Evolutionary conservation across 2,113 vertebrate genomes (phyloP).

Genomic region (Acinonyx jubatus): DNA sequence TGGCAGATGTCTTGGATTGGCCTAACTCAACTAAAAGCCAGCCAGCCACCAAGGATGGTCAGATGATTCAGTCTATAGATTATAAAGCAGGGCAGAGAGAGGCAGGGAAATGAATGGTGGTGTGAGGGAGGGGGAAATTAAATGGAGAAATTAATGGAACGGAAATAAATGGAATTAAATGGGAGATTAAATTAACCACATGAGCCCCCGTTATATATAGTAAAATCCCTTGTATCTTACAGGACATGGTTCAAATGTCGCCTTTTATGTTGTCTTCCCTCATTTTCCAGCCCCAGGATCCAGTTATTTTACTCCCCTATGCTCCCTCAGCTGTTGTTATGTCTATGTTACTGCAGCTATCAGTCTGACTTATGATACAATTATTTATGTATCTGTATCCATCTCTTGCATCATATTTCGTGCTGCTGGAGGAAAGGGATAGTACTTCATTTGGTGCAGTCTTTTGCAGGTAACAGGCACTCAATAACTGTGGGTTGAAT

Average conservation of each 20-base stretch:
- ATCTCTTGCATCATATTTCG: slow-evolving; percentile 43
- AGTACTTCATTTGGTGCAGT: slow-evolving; percentile 1
- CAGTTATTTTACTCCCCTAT: neutral
- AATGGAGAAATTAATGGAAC: neutral
- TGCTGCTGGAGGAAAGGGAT: slow-evolving; percentile 43
- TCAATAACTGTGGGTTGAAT: slow-evolving; percentile 37
- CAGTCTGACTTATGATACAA: slow-evolving; percentile 33
- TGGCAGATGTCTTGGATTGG: neutral
- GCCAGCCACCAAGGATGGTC: neutral
- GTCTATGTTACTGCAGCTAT: neutral
- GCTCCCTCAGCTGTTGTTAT: neutral
- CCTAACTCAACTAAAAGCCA: neutral
- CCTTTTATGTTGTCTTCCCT: slow-evolving; percentile 7
- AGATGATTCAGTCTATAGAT: neutral
- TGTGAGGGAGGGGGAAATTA: neutral
- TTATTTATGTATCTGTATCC: slow-evolving; percentile 47
- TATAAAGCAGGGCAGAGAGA: neutral
- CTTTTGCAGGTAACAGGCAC: slow-evolving; percentile 38
- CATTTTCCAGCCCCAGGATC: neutral
- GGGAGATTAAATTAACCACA: neutral
- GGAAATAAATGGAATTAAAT: neutral
- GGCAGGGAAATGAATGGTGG: neutral
- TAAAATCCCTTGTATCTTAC: slow-evolving; percentile 28
- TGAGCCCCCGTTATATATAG: neutral
- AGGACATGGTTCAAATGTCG: slow-evolving; percentile 33